Evolutionary conservation across 2,888 invertebrate species (phyloP).

Genomic region (Maniola hyperantus): DNA sequence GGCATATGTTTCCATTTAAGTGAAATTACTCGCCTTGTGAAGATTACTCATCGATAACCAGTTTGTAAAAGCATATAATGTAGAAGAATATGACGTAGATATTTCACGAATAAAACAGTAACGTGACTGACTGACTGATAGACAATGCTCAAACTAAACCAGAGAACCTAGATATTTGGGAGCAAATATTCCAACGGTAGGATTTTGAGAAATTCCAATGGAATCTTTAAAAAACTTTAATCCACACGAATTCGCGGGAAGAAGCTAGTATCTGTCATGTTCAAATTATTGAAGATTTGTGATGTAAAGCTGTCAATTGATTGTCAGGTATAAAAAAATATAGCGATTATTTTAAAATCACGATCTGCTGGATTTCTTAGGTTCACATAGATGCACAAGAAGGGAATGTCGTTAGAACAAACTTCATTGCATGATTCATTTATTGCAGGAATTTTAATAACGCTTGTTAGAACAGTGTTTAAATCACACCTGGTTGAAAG

Average conservation of each 20-base stretch:
- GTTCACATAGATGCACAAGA: background rate
- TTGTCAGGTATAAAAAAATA: background rate
- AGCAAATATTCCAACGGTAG: too few relatives aligned
- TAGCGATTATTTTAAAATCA: background rate
- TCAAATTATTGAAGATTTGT: too few relatives aligned
- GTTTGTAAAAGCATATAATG: conserved; percentile 1
- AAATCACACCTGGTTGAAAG: conserved; percentile 9
- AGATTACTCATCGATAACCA: conserved; percentile 5
- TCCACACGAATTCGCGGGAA: too few relatives aligned
- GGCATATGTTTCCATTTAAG: conserved; percentile 12
- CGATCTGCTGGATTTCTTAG: background rate
- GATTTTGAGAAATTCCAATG: too few relatives aligned
- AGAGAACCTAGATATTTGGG: too few relatives aligned
- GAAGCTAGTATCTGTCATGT: too few relatives aligned
- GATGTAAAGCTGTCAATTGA: too few relatives aligned
- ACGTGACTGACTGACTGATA: too few relatives aligned
- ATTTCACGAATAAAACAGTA: too few relatives aligned
- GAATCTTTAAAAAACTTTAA: too few relatives aligned
- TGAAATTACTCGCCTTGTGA: background rate
- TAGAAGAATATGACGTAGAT: too few relatives aligned
- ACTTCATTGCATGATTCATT: background rate
- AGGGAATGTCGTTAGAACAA: background rate
- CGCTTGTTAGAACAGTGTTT: background rate
- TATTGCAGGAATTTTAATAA: background rate
- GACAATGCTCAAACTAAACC: too few relatives aligned